These are phyloP conservation scores for Esox niger DNA, from an alignment of 2,113 vertebrate genomes.

Conservation along the genomic window DNA sequence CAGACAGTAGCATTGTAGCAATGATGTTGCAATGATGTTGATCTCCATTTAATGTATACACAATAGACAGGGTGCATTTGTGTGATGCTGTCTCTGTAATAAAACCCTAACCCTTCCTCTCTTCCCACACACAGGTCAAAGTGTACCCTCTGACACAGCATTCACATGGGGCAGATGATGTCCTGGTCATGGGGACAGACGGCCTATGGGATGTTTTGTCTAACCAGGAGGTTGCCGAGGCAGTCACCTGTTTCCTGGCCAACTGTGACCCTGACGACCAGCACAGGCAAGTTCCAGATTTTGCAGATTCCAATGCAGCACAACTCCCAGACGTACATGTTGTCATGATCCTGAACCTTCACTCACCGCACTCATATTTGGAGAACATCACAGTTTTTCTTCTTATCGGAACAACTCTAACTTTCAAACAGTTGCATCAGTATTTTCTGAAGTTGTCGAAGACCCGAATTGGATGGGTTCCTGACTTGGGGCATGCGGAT, in stretches of 20 bases:
- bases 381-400: slow-evolving; percentile 16
- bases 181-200: slow-evolving; percentile 91
- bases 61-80: background rate
- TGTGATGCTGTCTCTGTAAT: background rate
- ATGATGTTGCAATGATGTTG: no score
- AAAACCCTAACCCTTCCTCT: background rate
- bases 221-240: slow-evolving; percentile 93
- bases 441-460: slow-evolving; percentile 26
- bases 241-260: slow-evolving; percentile 86
- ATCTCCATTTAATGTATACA: no score
- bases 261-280: slow-evolving; percentile 96
- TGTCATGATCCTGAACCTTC: slow-evolving; percentile 30
- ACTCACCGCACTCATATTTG: slow-evolving; percentile 32
- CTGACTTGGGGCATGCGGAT: background rate
- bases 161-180: slow-evolving; percentile 88
- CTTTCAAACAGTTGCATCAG: slow-evolving; percentile 42
- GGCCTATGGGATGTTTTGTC: slow-evolving; percentile 97
- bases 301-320: background rate
- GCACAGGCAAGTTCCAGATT: slow-evolving; percentile 83
- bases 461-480: background rate
- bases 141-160: slow-evolving; percentile 84
- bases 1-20: no score
- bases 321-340: slow-evolving; percentile 8
- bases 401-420: slow-evolving; percentile 41
- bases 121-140: slow-evolving; percentile 75